Conservation (phyloP, 1,140 invertebrate species). For the Panulirus ornatus region DNA sequence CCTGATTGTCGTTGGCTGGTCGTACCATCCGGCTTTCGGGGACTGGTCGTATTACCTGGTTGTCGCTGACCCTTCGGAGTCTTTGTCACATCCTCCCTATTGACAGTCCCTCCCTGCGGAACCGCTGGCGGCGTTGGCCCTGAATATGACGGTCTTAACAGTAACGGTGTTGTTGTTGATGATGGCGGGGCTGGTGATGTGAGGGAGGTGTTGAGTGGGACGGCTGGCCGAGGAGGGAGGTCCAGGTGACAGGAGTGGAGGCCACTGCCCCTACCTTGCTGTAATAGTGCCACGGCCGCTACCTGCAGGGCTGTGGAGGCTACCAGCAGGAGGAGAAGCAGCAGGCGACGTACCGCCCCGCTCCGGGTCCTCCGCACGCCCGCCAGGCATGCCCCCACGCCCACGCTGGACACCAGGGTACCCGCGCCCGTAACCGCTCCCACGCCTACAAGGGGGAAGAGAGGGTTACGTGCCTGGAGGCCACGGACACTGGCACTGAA, state of each 20-base stretch:
- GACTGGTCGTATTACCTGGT: too few species aligned
- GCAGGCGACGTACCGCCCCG: constrained; percentile 46
- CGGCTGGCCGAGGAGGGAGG: neutral
- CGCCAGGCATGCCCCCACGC: constrained; percentile 16
- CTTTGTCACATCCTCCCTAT: too few species aligned
- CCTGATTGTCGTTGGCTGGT: too few species aligned
- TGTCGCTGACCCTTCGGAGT: too few species aligned
- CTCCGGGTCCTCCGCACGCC: constrained; percentile 36
- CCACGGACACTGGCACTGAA: constrained; percentile 7
- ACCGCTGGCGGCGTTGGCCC: neutral
- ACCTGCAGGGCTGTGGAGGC: constrained; percentile 18
- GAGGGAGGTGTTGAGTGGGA: neutral
- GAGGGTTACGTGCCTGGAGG: neutral
- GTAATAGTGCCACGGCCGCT: constrained; percentile 12
- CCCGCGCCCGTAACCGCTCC: constrained; percentile 15
- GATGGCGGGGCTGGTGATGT: neutral
- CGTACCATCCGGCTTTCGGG: neutral
- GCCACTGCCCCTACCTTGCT: neutral
- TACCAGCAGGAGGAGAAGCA: constrained; percentile 39
- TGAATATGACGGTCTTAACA: too few species aligned
- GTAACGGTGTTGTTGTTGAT: neutral
- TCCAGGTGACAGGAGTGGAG: neutral
- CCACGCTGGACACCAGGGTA: constrained; percentile 25
- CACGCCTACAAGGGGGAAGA: constrained; percentile 25
- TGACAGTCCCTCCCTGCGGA: neutral